Base-by-base conservation (phyloP, 2,113 vertebrate genomes). In the Scophthalmus maximus region DNA sequence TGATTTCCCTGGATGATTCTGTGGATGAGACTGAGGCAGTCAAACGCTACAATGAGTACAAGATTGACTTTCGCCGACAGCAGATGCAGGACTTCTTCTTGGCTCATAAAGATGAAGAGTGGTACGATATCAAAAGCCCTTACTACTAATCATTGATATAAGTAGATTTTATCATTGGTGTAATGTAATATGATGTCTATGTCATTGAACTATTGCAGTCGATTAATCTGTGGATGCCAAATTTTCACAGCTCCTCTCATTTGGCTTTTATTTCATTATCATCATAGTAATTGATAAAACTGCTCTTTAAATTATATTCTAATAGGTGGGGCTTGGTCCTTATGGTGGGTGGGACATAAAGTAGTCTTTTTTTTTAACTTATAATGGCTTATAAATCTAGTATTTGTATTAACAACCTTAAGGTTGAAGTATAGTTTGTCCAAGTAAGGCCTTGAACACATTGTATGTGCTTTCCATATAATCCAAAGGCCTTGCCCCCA, bases 41-140 rank as follows among this genome's bases (percentile, higher is more conserved):
- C 1, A 96, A 96, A 68, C 96, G 95, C 34, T 98, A 98, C 82
- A 97, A 98, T 22, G 96, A 97, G 72, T 98, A 98, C 79, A 98
- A 98, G 89, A 87, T 97, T 5, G 96, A 98, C 71, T 98, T 96
- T 79, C 93, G 96, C 8, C 93, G 96, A 4, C 96, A 98, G 85
- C 96, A 98, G 93, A 97, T 98, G 96, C 96, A 98, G 84, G 96
- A 98, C 34, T 98, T 98, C 92, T 98, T 98, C 91, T 87, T 98
- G 82, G 94, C 95, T 46, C 96, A 98, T 87, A 98, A 98, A 90
- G 96, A 96, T 23, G 96, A 98, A 90, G 96, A 98, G 94, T 98
- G 96, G 96, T 98, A 94, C 87, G 96, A 75, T 61, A 68, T 76
- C 49, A 71, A 46, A 72, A 81, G 40, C 55, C 36, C 71, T 77